Evolutionary conservation across 2,888 invertebrate species (phyloP).

Genomic region (Parnassius orleans): DNA sequence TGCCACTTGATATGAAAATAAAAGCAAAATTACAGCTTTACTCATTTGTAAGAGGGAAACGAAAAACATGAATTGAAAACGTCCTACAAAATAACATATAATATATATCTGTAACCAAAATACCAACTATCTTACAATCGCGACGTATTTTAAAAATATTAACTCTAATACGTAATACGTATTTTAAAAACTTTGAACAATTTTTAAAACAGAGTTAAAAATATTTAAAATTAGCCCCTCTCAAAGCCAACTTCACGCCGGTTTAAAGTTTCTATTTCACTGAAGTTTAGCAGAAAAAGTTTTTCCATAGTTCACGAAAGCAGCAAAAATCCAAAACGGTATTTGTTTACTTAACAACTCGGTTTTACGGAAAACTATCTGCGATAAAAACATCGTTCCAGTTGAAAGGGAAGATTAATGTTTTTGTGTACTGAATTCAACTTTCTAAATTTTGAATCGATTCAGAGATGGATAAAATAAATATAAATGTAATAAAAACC

Average conservation of each 20-base stretch:
- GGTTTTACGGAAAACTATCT: conserved; percentile 4
- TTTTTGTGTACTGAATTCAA: conserved; percentile 11
- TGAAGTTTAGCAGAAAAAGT: conserved; percentile 47
- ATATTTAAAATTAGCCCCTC: neutral
- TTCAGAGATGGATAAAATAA: neutral
- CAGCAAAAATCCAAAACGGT: conserved; percentile 26
- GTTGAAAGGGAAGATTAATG: conserved; percentile 7
- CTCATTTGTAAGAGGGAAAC: too few species aligned
- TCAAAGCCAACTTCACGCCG: conserved; percentile 26
- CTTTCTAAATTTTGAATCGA: conserved; percentile 2
- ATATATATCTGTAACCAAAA: too few species aligned
- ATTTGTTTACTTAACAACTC: conserved; percentile 2
- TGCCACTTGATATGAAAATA: too few species aligned
- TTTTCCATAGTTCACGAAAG: conserved; percentile 51
- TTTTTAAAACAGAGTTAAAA: too few species aligned
- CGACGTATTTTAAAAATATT: too few species aligned
- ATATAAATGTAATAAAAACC: neutral
- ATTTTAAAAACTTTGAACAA: too few species aligned
- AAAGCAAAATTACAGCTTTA: too few species aligned
- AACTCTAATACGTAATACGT: too few species aligned
- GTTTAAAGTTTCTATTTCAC: conserved; percentile 51
- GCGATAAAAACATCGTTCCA: conserved; percentile 20
- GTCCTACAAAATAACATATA: too few species aligned
- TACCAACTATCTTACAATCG: too few species aligned
- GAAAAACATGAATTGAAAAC: too few species aligned